Evolutionary conservation across 2,113 vertebrate genomes (phyloP).

Genomic region (Eurypyga helias): DNA sequence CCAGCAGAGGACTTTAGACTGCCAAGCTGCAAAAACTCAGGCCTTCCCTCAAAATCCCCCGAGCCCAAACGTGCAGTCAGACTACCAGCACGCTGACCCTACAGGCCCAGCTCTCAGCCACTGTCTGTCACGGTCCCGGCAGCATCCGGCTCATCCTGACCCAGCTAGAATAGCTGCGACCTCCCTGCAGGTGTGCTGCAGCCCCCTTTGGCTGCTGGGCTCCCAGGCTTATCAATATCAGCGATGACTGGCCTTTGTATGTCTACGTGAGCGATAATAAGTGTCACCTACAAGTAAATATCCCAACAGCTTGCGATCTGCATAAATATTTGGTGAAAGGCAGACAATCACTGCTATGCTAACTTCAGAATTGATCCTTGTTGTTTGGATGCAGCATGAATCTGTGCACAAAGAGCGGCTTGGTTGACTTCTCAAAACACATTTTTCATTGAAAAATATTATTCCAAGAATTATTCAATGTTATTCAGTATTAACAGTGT

Average conservation of each 20-base stretch:
- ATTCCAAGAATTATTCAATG: background rate
- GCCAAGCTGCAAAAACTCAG: background rate
- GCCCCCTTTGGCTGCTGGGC: background rate
- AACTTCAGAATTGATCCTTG: background rate
- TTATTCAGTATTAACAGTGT: background rate
- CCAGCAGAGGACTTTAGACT: background rate
- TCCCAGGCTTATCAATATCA: background rate
- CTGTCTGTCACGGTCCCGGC: rapidly evolving
- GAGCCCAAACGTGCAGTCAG: rapidly evolving
- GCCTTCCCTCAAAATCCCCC: background rate
- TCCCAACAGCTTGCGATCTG: background rate
- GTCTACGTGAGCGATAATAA: rapidly evolving
- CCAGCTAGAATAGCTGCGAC: background rate
- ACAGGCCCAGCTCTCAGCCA: rapidly evolving
- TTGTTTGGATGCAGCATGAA: background rate
- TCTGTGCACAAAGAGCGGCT: background rate
- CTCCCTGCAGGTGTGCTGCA: background rate
- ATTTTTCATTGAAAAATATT: background rate
- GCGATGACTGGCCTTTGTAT: background rate
- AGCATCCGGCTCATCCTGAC: background rate
- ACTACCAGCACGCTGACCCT: background rate
- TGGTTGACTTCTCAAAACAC: background rate
- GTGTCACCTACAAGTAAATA: rapidly evolving
- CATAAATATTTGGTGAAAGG: background rate
- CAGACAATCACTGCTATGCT: background rate